phyloP scores from a whole-genome alignment of 2,113 vertebrate species.

The Diphyllodes magnificus region DNA sequence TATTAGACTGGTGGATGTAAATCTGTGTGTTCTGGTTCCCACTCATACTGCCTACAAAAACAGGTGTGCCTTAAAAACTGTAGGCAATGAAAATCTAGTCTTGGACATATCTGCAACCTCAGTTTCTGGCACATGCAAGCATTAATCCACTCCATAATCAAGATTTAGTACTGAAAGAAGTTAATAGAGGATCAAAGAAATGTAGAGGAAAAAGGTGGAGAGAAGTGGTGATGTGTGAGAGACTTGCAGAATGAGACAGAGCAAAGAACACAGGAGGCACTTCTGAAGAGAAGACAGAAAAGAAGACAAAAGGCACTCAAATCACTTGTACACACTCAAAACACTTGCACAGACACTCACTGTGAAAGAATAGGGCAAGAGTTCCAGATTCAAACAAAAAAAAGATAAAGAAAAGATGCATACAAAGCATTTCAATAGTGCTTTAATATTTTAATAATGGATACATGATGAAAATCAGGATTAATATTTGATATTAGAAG shows the following conservation, averaged over 20 bases:
- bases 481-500: background rate
- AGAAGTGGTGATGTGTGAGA: background rate
- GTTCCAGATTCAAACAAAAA: background rate
- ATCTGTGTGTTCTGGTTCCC: background rate
- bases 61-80: background rate
- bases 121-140: background rate
- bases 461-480: background rate
- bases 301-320: background rate
- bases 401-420: background rate
- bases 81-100: background rate
- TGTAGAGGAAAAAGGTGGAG: background rate
- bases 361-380: background rate
- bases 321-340: background rate
- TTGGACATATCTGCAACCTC: background rate
- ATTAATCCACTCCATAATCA: fast-evolving
- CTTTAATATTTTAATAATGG: background rate
- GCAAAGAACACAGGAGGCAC: background rate
- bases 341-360: background rate
- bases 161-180: background rate
- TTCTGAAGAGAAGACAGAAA: background rate
- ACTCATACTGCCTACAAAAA: background rate
- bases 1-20: background rate
- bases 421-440: background rate
- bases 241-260: background rate
- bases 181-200: background rate